These are phyloP conservation scores for Drosophila pectinifera DNA, from an alignment of 1,140 invertebrate species.

Conservation along the genomic window DNA sequence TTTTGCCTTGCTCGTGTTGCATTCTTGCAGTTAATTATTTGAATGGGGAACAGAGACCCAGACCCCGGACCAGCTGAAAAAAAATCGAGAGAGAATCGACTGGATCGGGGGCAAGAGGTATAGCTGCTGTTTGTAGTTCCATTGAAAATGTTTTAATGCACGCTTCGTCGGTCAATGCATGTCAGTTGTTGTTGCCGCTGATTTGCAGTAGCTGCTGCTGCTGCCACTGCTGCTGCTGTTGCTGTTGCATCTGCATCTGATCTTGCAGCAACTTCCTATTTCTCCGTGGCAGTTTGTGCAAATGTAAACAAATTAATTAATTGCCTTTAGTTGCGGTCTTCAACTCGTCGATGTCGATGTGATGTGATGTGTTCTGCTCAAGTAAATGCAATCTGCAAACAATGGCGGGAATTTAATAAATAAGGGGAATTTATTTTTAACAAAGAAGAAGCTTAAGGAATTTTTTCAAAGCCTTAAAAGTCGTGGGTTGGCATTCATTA, in stretches of 20 bases:
- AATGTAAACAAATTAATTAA: slow-evolving; percentile 84
- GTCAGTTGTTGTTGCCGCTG: slow-evolving; percentile 61
- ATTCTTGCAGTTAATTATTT: slow-evolving; percentile 83
- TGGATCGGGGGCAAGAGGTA: slow-evolving; percentile 14
- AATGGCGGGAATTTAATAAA: slow-evolving; percentile 17
- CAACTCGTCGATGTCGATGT: slow-evolving; percentile 35
- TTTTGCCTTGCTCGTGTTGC: slow-evolving; percentile 76
- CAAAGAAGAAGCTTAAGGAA: background rate
- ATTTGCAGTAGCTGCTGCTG: slow-evolving; percentile 15
- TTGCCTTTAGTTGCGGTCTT: slow-evolving; percentile 76
- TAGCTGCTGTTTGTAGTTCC: slow-evolving; percentile 72
- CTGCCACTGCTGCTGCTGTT: slow-evolving; percentile 11
- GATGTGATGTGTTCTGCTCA: slow-evolving; percentile 27
- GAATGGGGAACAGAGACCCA: slow-evolving; percentile 60
- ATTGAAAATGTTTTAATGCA: slow-evolving; percentile 83
- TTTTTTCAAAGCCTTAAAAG: background rate
- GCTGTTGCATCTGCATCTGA: slow-evolving; percentile 79
- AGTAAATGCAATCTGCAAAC: slow-evolving; percentile 25
- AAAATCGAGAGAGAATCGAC: slow-evolving; percentile 17
- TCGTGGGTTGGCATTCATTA: background rate
- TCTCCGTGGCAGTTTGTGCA: slow-evolving; percentile 71
- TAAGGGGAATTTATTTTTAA: background rate
- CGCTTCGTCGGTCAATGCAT: slow-evolving; percentile 80
- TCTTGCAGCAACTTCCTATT: slow-evolving; percentile 80
- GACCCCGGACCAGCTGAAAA: slow-evolving; percentile 28